These are phyloP conservation scores for Apostichopus leukothele DNA, from an alignment of 53 echinoderm and acorn worm species.

Conservation along the genomic window DNA sequence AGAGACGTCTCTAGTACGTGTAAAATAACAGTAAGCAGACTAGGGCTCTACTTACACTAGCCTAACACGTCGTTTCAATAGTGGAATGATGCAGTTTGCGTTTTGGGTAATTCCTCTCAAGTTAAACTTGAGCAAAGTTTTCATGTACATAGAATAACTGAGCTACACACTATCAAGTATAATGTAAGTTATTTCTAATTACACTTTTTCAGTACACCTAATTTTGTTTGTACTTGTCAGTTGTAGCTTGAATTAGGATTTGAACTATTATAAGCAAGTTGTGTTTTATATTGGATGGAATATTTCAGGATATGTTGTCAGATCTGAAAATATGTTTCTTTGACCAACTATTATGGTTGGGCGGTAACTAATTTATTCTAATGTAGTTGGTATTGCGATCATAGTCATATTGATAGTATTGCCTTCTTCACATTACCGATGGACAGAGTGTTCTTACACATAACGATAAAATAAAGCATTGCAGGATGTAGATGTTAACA, in stretches of 20 bases:
- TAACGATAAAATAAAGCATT: too few relatives aligned
- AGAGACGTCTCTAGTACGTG: not conserved
- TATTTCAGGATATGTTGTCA: not conserved
- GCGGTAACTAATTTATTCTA: too few relatives aligned
- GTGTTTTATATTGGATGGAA: not conserved
- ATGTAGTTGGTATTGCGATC: too few relatives aligned
- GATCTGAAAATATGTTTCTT: too few relatives aligned
- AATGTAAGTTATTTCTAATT: not conserved
- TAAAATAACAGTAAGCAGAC: slow-evolving; percentile 24
- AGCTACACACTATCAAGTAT: not conserved
- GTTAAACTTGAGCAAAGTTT: not conserved
- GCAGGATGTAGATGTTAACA: too few relatives aligned
- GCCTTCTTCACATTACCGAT: too few relatives aligned
- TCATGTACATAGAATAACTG: not conserved
- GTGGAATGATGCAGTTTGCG: slow-evolving; percentile 8
- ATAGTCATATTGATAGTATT: too few relatives aligned
- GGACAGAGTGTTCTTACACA: too few relatives aligned
- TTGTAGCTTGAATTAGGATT: not conserved
- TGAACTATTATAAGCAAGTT: not conserved
- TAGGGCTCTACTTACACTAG: not conserved
- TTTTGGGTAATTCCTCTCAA: slow-evolving; percentile 4
- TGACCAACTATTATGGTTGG: too few relatives aligned
- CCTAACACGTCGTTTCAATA: not conserved
- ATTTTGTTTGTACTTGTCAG: too few relatives aligned
- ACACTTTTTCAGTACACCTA: not conserved